These are phyloP conservation scores for Haemorhous mexicanus DNA, from an alignment of 2,113 vertebrate species.

Conservation along the genomic window DNA sequence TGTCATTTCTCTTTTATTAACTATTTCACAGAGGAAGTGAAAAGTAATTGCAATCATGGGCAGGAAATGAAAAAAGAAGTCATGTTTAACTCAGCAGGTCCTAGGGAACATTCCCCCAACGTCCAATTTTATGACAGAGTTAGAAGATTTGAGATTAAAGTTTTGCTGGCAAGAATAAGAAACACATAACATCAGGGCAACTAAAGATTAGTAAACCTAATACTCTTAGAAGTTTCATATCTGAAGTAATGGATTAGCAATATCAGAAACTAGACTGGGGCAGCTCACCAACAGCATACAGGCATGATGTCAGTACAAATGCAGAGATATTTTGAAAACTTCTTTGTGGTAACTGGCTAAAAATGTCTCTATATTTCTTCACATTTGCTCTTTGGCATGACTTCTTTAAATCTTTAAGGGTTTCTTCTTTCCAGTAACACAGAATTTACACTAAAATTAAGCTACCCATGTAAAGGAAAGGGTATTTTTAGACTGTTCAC, in stretches of 20 bases:
- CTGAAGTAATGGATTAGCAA: background rate
- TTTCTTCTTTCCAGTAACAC: background rate
- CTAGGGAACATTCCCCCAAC: background rate
- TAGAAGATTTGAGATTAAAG: background rate
- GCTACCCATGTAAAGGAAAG: background rate
- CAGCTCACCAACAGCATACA: background rate
- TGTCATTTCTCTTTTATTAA: background rate
- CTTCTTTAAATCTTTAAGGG: background rate
- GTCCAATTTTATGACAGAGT: background rate
- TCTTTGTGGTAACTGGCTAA: background rate
- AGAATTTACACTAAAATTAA: background rate
- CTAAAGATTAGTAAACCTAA: background rate
- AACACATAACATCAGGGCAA: background rate
- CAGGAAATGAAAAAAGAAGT: background rate
- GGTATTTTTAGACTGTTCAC: background rate
- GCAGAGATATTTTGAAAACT: background rate
- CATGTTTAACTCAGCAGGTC: background rate
- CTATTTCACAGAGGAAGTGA: background rate
- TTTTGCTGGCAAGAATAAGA: background rate
- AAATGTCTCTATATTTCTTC: background rate
- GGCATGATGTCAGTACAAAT: background rate
- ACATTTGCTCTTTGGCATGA: background rate
- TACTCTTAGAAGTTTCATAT: background rate
- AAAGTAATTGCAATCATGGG: background rate
- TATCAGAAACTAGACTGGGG: background rate